Percentiles rank a stretch among this genome's conserved stretches.
Conservation (phyloP, 2,888 invertebrate genomes). For the Caenorhabditis panamensis region DNA sequence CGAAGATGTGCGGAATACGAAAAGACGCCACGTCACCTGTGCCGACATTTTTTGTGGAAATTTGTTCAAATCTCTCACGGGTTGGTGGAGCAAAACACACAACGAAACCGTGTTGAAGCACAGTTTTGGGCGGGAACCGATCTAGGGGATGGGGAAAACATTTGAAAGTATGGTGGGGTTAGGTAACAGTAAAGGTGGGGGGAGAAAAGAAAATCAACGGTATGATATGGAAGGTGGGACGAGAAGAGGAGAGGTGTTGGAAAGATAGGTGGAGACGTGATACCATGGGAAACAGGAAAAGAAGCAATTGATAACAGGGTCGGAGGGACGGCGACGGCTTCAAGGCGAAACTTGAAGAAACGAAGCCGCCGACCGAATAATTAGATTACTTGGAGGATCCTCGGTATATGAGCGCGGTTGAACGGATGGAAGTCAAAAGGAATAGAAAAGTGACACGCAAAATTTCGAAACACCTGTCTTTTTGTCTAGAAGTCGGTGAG, state of each 20-base stretch:
- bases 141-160: not conserved
- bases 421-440: not conserved
- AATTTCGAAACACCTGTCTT: slow-evolving; percentile 44
- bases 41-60: slow-evolving; percentile 42
- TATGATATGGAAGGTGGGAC: slow-evolving; percentile 2
- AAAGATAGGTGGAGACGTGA: slow-evolving; percentile 11
- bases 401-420: slow-evolving; percentile 4
- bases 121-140: slow-evolving; percentile 32
- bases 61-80: slow-evolving; percentile 38
- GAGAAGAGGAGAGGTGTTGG: slow-evolving; percentile 21
- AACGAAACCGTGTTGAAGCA: slow-evolving; percentile 27
- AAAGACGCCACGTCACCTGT: not conserved
- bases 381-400: not conserved
- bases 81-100: slow-evolving; percentile 31
- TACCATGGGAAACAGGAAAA: slow-evolving; percentile 24
- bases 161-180: not conserved
- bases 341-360: slow-evolving; percentile 1
- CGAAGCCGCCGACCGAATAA: not conserved
- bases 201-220: not conserved
- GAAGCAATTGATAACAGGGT: not conserved
- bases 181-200: slow-evolving; percentile 7
- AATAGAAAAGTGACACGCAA: slow-evolving; percentile 4
- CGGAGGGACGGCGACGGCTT: not conserved
- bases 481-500: slow-evolving; percentile 39
- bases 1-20: slow-evolving; percentile 4